These are phyloP conservation scores for Saxidomus purpurata DNA, from an alignment of 1,140 invertebrate species.

Conservation along the genomic window DNA sequence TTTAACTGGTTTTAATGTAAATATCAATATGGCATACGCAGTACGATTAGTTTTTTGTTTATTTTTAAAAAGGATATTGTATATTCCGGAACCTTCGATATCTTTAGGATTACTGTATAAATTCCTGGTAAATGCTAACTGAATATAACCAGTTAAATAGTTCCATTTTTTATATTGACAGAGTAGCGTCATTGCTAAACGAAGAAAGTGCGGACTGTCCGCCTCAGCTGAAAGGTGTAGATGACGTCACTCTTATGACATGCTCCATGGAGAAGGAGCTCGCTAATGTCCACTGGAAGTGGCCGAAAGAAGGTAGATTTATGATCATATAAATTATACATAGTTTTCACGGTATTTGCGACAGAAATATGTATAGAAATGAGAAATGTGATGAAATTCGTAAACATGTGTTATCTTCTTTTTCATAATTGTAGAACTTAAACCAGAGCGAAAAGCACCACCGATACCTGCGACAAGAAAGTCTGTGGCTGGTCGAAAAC, in stretches of 20 bases:
- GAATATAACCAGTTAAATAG: too few species aligned
- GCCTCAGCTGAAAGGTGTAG: conserved; percentile 24
- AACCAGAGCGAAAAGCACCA: conserved; percentile 3
- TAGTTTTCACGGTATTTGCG: too few species aligned
- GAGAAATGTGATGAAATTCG: too few species aligned
- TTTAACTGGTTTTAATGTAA: too few species aligned
- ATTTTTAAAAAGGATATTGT: too few species aligned
- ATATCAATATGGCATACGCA: too few species aligned
- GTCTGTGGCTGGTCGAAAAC: background rate
- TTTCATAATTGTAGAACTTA: conserved; percentile 17
- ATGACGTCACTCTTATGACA: conserved; percentile 48
- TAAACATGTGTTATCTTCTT: background rate
- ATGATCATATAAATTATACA: background rate
- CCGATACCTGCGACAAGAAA: background rate
- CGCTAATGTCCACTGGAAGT: conserved; percentile 31
- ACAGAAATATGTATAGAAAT: too few species aligned
- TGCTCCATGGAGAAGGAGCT: conserved; percentile 44
- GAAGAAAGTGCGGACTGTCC: conserved; percentile 17
- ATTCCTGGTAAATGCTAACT: too few species aligned
- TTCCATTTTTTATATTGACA: conserved; percentile 18
- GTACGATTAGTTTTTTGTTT: too few species aligned
- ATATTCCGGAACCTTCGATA: too few species aligned
- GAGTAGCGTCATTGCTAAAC: background rate
- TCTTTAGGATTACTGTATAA: too few species aligned
- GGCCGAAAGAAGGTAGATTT: conserved; percentile 54